Percentiles rank a stretch among this genome's conserved stretches.
These are phyloP conservation scores for Dexiosoma caninum DNA, from an alignment of 2,888 invertebrate genomes.

Conservation along the genomic window DNA sequence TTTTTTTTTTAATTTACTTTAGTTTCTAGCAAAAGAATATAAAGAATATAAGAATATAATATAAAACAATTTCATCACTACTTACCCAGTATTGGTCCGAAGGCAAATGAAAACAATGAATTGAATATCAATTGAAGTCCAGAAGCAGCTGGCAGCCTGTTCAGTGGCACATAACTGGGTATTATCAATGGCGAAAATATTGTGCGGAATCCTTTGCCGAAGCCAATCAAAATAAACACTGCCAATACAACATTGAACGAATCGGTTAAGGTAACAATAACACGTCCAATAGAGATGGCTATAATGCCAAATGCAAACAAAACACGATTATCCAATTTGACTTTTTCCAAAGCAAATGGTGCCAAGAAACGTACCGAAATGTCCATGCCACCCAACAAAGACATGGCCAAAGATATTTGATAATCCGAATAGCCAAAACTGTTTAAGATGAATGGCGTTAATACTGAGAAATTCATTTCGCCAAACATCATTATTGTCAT, in stretches of 20 bases:
- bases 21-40: too few species aligned
- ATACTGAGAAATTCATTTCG: slow-evolving; percentile 85
- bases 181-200: slow-evolving; percentile 87
- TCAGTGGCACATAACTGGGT: slow-evolving; percentile 84
- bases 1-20: too few species aligned
- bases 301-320: slow-evolving; percentile 83
- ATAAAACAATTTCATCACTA: slow-evolving; percentile 11
- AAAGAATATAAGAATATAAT: not conserved
- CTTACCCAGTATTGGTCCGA: slow-evolving; percentile 84
- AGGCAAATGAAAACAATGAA: slow-evolving; percentile 81
- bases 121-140: slow-evolving; percentile 84
- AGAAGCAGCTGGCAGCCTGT: slow-evolving; percentile 84
- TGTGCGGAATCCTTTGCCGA: slow-evolving; percentile 85
- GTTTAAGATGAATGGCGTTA: slow-evolving; percentile 85
- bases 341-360: slow-evolving; percentile 83
- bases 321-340: slow-evolving; percentile 84
- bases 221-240: slow-evolving; percentile 83
- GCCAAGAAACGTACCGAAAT: slow-evolving; percentile 83
- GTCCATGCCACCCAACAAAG: slow-evolving; percentile 83
- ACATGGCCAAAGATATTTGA: slow-evolving; percentile 84
- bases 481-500: slow-evolving; percentile 85
- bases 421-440: slow-evolving; percentile 81
- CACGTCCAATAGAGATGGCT: slow-evolving; percentile 78
- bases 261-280: slow-evolving; percentile 78
- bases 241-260: slow-evolving; percentile 79